Evolutionary conservation across 2,113 vertebrate species (phyloP), one percentile per base, ranked within the genome.

Genomic region (Galemys pyrenaicus): DNA sequence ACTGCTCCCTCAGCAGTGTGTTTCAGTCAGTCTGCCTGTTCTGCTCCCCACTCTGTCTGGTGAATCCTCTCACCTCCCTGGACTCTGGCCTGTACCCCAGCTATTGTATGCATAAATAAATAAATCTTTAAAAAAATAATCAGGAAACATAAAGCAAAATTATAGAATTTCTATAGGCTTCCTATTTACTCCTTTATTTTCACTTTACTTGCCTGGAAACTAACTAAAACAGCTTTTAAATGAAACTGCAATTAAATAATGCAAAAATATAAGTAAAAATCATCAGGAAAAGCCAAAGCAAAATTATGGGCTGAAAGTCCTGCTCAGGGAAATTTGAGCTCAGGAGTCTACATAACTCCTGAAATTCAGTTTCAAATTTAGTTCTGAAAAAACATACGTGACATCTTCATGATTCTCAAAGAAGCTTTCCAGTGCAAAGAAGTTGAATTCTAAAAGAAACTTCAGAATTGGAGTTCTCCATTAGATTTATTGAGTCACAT

Each of bases 351-450:
- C 32, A 15, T 62, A 71, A 91, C 16, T 51, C 32, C 28, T 85
- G 67, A 91, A 75, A 44, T 24, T 84, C 62, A 79, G 32, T 11
- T 60, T 91, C 39, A 90, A 26, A 90, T 87, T 80, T 86, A 71
- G 16, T 30, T 65, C 35, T 86, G 17, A 49, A 92, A 79, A 87
- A 75, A 39, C 4, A 80, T 87, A 54, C 28, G 22, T 26, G 1
- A 49, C 16, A 44, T 75, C 83, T 88, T 88, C 67, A 84, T 60
- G 11, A 91, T 79, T 15, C 26, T 93, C 10, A 28, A 41, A 30
- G 13, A 78, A 56, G 26, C n/a, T 89, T 88, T 75, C 30, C 19
- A 90, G n/a, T 82, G 70, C 15, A 6, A 51, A 56, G 20, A 56
- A 22, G 3, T 37, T 94, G 62, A 8, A 62, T 75, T 44, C 32